phyloP scores from a whole-genome alignment of 2,888 invertebrate genomes.

The Parasteatoda lunata region DNA sequence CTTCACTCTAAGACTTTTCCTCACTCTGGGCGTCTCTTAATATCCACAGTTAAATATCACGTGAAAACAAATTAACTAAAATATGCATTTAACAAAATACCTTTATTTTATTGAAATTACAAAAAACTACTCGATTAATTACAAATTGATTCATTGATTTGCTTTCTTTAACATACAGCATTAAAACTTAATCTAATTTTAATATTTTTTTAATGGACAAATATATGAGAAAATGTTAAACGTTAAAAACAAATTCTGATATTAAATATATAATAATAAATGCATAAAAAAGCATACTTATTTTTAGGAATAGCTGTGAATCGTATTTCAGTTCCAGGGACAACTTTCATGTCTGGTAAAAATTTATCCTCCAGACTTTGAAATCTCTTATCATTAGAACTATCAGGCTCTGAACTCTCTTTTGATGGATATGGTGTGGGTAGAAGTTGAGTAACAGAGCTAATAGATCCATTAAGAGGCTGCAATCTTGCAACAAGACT shows the following conservation, averaged over 20 bases:
- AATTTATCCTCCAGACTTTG: constrained; percentile 80
- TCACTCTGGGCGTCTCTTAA: no score
- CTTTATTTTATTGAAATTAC: no score
- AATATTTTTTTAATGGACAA: no score
- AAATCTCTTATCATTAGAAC: constrained; percentile 44
- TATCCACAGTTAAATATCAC: no score
- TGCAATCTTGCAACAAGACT: constrained; percentile 79
- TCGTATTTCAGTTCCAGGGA: constrained; percentile 86
- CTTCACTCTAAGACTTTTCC: no score
- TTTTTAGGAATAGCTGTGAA: constrained; percentile 85
- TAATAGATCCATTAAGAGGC: constrained; percentile 84
- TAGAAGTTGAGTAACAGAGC: constrained; percentile 86
- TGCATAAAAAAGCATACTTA: constrained; percentile 48
- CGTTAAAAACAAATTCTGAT: neutral
- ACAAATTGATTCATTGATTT: no score
- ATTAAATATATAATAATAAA: neutral
- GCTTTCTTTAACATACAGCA: no score
- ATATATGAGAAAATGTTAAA: neutral
- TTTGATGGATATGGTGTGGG: constrained; percentile 70
- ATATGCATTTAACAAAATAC: no score
- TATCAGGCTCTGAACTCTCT: constrained; percentile 46
- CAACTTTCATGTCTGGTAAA: constrained; percentile 87
- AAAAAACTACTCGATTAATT: no score
- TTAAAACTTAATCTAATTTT: no score
- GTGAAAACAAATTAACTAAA: no score